Percentiles rank a stretch among this genome's conserved stretches.
These are phyloP conservation scores for Loris lydekkerianus DNA, from an alignment of 2,797 vertebrate genomes.

Conservation along the genomic window DNA sequence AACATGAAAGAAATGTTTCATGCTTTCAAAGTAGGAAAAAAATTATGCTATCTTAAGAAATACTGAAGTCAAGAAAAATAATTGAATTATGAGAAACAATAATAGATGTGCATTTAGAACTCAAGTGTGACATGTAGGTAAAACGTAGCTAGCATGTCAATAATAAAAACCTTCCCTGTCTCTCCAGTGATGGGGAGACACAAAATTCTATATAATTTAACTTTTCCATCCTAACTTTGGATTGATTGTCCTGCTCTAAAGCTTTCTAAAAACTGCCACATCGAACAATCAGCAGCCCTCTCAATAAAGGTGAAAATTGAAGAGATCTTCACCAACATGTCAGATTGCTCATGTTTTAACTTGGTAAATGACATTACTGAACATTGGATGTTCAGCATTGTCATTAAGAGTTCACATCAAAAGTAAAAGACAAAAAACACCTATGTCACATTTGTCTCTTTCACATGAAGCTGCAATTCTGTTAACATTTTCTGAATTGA, in stretches of 20 bases:
- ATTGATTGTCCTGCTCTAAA: conserved; percentile 36
- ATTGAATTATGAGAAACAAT: background rate
- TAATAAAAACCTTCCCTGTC: conserved; percentile 11
- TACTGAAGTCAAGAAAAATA: conserved; percentile 1
- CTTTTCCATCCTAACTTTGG: conserved; percentile 29
- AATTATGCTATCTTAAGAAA: background rate
- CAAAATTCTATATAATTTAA: conserved; percentile 40
- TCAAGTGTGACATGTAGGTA: background rate
- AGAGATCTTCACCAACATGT: background rate
- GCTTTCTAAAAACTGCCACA: conserved; percentile 51
- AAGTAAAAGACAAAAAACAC: conserved; percentile 30
- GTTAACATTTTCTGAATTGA: conserved; percentile 28
- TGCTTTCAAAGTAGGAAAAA: background rate
- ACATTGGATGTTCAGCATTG: conserved; percentile 2
- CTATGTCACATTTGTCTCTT: background rate
- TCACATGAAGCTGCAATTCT: background rate
- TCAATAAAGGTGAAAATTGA: conserved; percentile 36
- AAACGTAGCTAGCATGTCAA: background rate
- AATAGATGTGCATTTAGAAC: background rate
- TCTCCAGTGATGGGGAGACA: background rate
- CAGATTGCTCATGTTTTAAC: conserved; percentile 49
- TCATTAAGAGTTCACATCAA: conserved; percentile 41
- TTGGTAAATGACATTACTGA: background rate
- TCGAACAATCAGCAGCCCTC: background rate
- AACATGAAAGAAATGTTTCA: conserved; percentile 24